A percentile compares a stretch with the other conserved stretches of the same genome.
phyloP scores from a whole-genome alignment of 2,888 invertebrate genomes.

The Lycocerus yunnanus region DNA sequence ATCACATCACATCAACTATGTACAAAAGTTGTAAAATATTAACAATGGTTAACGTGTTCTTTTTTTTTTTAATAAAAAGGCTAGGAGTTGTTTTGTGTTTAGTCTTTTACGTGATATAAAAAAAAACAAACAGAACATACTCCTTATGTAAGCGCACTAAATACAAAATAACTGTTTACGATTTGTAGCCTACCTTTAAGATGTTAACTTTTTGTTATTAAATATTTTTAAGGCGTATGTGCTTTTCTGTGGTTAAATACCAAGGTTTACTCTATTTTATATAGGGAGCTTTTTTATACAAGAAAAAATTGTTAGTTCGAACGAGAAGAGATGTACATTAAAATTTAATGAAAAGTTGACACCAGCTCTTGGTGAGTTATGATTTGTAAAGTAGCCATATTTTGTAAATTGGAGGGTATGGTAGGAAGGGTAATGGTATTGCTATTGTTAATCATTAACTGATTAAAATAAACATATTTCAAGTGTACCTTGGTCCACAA shows the following conservation, averaged over 20 bases:
- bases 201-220: constrained; percentile 48
- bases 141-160: constrained; percentile 46
- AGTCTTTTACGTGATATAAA: constrained; percentile 44
- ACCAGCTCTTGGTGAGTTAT: constrained; percentile 35
- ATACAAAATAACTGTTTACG: constrained; percentile 44
- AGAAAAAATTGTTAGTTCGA: not conserved
- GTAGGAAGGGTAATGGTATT: constrained; percentile 44
- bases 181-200: constrained; percentile 33
- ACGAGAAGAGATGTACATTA: not conserved
- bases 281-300: not conserved
- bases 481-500: constrained; percentile 44
- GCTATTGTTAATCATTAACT: constrained; percentile 47
- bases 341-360: constrained; percentile 45
- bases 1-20: not conserved
- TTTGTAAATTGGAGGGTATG: constrained; percentile 44
- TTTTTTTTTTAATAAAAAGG: constrained; percentile 38
- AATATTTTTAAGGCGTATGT: constrained; percentile 8
- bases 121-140: constrained; percentile 35
- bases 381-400: constrained; percentile 44
- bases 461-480: constrained; percentile 40
- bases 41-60: constrained; percentile 49
- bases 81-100: constrained; percentile 44
- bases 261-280: constrained; percentile 2
- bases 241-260: constrained; percentile 3
- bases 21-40: constrained; percentile 30